Evolutionary conservation across 2,888 invertebrate genomes (phyloP).

Genomic region (Criorhina ranunculi): DNA sequence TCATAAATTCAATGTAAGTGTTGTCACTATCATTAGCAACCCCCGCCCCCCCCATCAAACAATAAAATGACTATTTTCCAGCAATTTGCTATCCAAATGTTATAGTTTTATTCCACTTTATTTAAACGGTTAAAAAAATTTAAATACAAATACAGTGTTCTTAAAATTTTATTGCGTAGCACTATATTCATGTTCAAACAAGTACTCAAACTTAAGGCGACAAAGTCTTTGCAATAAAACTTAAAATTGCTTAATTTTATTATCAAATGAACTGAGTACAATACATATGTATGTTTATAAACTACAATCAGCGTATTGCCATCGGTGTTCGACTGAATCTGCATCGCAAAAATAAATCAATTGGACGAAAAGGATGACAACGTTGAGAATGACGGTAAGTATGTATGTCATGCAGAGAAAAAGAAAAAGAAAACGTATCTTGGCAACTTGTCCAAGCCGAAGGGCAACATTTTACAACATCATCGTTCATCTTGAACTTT

Average conservation of each 20-base stretch:
- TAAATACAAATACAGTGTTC: neutral
- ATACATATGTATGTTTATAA: no score
- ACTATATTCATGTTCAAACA: constrained; percentile 1
- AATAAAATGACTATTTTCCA: no score
- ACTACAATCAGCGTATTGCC: neutral
- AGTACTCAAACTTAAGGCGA: constrained; percentile 6
- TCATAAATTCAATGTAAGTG: no score
- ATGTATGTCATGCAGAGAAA: no score
- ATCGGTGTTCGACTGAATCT: neutral
- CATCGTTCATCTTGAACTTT: constrained; percentile 50
- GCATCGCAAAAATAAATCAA: constrained; percentile 15
- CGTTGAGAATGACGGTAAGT: no score
- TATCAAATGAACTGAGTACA: neutral
- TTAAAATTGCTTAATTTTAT: constrained; percentile 10
- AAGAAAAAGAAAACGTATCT: neutral
- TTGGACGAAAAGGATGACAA: neutral
- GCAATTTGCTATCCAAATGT: no score
- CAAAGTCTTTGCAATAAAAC: constrained; percentile 23
- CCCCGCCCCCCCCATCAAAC: no score
- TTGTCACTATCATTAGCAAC: no score
- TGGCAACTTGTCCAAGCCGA: constrained; percentile 7
- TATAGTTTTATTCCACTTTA: neutral
- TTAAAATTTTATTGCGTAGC: constrained; percentile 6
- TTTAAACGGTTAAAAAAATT: neutral
- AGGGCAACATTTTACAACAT: constrained; percentile 48